These are phyloP conservation scores for Gryllus bimaculatus DNA, from an alignment of 1,140 invertebrate species.

Conservation along the genomic window DNA sequence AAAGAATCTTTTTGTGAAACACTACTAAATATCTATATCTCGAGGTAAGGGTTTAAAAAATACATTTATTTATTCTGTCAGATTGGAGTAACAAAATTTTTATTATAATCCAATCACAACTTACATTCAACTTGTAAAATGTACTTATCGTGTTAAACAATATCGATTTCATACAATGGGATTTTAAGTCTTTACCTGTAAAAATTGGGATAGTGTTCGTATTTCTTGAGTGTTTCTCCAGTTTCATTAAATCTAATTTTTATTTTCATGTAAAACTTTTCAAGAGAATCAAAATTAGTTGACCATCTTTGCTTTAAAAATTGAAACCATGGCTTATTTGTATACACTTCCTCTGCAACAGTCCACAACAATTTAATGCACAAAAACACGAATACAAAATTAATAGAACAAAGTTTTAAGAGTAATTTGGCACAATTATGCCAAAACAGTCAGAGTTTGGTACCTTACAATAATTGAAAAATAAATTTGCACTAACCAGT, in stretches of 20 bases:
- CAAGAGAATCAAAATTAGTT: constrained; percentile 83
- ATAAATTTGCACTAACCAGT: constrained; percentile 42
- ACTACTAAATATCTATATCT: too few relatives aligned
- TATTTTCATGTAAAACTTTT: constrained; percentile 88
- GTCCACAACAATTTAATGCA: constrained; percentile 17
- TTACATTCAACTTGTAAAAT: too few relatives aligned
- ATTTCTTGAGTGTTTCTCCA: constrained; percentile 69
- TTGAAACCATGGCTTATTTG: constrained; percentile 77
- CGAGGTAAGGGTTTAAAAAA: too few relatives aligned
- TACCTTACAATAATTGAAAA: constrained; percentile 21
- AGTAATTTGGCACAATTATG: too few relatives aligned
- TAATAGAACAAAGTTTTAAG: background rate
- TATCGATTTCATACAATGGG: too few relatives aligned
- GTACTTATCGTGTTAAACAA: too few relatives aligned
- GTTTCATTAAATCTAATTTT: constrained; percentile 82
- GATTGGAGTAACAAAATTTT: too few relatives aligned
- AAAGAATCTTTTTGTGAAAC: too few relatives aligned
- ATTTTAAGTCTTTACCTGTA: constrained; percentile 51
- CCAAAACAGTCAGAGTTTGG: background rate
- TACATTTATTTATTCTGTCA: too few relatives aligned
- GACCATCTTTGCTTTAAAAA: constrained; percentile 86
- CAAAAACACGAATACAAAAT: constrained; percentile 17
- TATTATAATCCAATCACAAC: too few relatives aligned
- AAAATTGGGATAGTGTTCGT: constrained; percentile 81
- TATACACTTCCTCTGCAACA: constrained; percentile 62